Conservation (phyloP, 2,888 invertebrate genomes). For the Phyllotreta cruciferae region DNA sequence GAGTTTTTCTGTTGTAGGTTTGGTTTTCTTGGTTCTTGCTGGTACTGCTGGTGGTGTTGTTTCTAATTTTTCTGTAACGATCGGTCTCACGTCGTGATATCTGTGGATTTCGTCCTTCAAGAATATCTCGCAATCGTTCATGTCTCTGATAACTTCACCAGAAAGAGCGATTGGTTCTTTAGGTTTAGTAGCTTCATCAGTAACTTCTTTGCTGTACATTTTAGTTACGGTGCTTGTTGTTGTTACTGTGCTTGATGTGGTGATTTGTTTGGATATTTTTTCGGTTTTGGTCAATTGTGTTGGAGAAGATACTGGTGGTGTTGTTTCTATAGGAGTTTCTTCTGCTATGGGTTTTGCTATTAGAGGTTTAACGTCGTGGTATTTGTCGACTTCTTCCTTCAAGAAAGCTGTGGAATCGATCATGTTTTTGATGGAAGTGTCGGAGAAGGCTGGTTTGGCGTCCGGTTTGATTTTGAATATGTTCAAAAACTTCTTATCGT, state of each 20-base stretch:
- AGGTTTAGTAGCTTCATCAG: conserved; percentile 26
- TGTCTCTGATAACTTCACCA: conserved; percentile 36
- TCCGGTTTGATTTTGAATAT: conserved; percentile 46
- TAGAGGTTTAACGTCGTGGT: conserved; percentile 49
- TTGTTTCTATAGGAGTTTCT: background rate
- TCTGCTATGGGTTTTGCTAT: background rate
- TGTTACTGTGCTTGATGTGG: background rate
- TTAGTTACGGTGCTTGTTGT: background rate
- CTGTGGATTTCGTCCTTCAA: conserved; percentile 42
- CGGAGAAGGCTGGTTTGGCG: conserved; percentile 39
- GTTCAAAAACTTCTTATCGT: conserved; percentile 45
- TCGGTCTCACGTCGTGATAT: conserved; percentile 44
- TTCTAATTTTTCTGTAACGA: conserved; percentile 2
- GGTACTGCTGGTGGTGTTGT: conserved; percentile 5
- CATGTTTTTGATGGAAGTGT: conserved; percentile 47
- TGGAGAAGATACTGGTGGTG: conserved; percentile 3
- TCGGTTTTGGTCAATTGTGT: background rate
- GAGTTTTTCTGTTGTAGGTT: conserved; percentile 9
- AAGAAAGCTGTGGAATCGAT: conserved; percentile 48
- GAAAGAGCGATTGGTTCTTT: conserved; percentile 25
- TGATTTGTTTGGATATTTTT: background rate
- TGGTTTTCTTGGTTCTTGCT: conserved; percentile 22
- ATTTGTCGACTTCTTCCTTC: conserved; percentile 49
- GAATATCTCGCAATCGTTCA: conserved; percentile 39
- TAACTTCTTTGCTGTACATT: conserved; percentile 36